These are phyloP conservation scores for Beris morrisii DNA, from an alignment of 2,888 invertebrate species.

Conservation along the genomic window DNA sequence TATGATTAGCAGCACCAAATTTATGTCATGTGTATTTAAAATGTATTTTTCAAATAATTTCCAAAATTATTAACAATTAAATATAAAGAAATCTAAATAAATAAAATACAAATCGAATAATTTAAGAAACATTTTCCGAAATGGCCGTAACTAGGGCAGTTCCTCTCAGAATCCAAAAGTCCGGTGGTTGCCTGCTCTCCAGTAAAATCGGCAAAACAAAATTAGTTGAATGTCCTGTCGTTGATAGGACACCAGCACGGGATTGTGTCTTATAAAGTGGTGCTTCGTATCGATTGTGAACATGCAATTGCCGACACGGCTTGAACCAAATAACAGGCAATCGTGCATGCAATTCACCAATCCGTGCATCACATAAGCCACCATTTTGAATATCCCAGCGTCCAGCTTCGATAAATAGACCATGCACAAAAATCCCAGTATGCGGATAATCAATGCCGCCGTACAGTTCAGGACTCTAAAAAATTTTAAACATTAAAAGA, in stretches of 20 bases:
- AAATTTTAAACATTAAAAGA: background rate
- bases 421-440: conserved; percentile 76
- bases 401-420: conserved; percentile 85
- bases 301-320: conserved; percentile 48
- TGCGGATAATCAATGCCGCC: conserved; percentile 60
- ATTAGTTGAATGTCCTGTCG: conserved; percentile 92
- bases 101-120: background rate
- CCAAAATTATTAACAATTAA: too few species aligned
- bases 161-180: conserved; percentile 87
- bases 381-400: conserved; percentile 72
- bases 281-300: conserved; percentile 55
- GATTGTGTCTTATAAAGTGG: conserved; percentile 89
- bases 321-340: conserved; percentile 51
- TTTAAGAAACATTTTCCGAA: conserved; percentile 59
- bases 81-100: background rate
- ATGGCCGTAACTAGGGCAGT: conserved; percentile 84
- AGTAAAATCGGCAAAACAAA: conserved; percentile 80
- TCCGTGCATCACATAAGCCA: conserved; percentile 75
- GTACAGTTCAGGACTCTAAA: conserved; percentile 58
- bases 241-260: conserved; percentile 82
- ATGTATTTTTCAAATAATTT: too few species aligned
- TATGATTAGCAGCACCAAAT: too few species aligned
- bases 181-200: conserved; percentile 64
- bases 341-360: conserved; percentile 60
- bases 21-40: too few species aligned